Base-by-base conservation (phyloP, 2,797 vertebrate species). In the Liasis olivaceus region DNA sequence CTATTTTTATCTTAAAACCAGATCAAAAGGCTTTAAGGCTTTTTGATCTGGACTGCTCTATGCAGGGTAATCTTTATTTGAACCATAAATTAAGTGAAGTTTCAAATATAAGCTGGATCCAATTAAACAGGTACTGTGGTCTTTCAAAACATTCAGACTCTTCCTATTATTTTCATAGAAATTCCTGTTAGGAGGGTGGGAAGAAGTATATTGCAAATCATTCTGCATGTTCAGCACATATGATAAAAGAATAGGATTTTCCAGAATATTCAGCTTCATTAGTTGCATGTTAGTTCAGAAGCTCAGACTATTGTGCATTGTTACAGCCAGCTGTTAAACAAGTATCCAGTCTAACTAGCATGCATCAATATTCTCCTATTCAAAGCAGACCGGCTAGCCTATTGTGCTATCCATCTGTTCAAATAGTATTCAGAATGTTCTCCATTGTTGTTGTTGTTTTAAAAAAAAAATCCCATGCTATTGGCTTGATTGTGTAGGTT, bases 241-340 rank as follows among this genome's bases (percentile, higher is more conserved):
- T 42, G 28, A 26, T 63, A 28, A 59, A 88, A 54, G 90, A 4
- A 42, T 77, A 59, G 28, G 66, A 11, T 88, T 88, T 87, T 62
- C 28, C 51, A 47, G 36, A 88, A 54, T 84, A 81, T 88, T 63
- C 66, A 58, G 69, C 8, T 81, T 63, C n/a, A 56, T 92, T 81
- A 28, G 28, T 84, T 63, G n/a, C n/a, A 84, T 92, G 47, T 84
- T 88, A 84, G 69, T 92, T 81, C 86, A 81, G 17, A 88, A 88
- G 42, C 87, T 77, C 87, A 81, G 66, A 81, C 88, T 88, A 88
- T 63, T 51, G 20, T 92, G 56, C 69, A 81, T 63, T 92, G 51
- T 92, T 88, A 84, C 81, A 84, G 59, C 42, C 91, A 92, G 72
- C 91, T 89, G 64, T 88, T 63, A 60, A 89, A 31, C 47, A 92